Evolutionary conservation across 2,888 invertebrate genomes (phyloP), one percentile per base, ranked within the genome.

Genomic region (Neocrepidodera transversa): DNA sequence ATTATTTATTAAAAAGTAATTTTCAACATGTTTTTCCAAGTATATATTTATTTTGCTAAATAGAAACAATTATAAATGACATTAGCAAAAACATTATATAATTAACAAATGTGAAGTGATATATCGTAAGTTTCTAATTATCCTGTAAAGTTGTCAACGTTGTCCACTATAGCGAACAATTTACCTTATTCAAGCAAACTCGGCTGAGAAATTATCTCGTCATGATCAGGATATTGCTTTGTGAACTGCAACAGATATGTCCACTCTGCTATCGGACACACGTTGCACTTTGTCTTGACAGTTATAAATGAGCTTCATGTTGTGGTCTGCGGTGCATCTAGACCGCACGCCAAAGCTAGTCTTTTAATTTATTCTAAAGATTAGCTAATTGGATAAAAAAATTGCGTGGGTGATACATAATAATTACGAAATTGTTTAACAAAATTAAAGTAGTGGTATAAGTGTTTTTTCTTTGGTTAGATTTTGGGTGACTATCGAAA

Each of bases 191-290:
- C 35, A 45, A 45, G 23, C 20, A 17, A 45, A 53, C 42, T 23
- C 43, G 40, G n/a, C 17, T 42, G 32, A 18, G 13, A 47, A 36
- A 60, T 57, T 59, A 58, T 62, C 64, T 47, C 48, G 55, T 45
- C 62, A 55, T 52, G 58, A 64, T 62, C 62, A 58, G 62, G 58
- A 64, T 64, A 65, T 63, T 63, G 64, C 62, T 64, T 48, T 52
- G 63, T 60, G 63, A 60, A 58, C 63, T 66, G 64, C 64, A 62
- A 64, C 63, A 64, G 66, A 66, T 66, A 66, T 57, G 66, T 64
- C 62, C 62, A 58, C 40, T 51, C 52, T 47, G 60, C 63, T 65
- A 65, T 65, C 63, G 60, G 62, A 60, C 63, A 60, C 65, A 66
- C 66, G 66, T 64, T 66, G 66, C 66, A 62, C 43, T 64, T 56